Percentiles rank a stretch among this genome's conserved stretches.
Evolutionary conservation across 2,113 vertebrate species (phyloP).

Genomic region (Thomomys bottae): DNA sequence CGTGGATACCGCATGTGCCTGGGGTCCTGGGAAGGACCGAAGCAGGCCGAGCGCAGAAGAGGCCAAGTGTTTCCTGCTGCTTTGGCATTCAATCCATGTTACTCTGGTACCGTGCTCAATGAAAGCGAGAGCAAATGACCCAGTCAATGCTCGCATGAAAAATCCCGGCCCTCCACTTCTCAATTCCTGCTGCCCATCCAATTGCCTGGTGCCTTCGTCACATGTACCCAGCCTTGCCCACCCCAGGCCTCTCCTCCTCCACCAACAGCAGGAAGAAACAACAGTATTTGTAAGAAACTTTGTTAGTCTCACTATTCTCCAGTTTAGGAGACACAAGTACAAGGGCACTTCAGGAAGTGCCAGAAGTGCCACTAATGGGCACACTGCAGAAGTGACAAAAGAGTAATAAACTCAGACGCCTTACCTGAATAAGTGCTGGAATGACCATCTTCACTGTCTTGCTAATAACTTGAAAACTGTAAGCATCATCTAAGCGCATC

Average conservation of each 20-base stretch:
- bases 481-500: constrained; percentile 95
- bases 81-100: background rate
- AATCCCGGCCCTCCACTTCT: background rate
- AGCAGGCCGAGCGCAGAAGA: background rate
- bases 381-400: background rate
- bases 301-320: background rate
- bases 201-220: background rate
- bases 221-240: too few relatives aligned
- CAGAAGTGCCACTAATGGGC: background rate
- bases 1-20: background rate
- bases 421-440: constrained; percentile 95
- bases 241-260: background rate
- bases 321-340: background rate
- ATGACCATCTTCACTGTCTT: constrained; percentile 96
- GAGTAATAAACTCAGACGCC: background rate
- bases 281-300: background rate
- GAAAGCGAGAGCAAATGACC: background rate
- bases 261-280: background rate
- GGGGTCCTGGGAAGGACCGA: rapidly evolving
- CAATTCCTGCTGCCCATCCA: too few relatives aligned
- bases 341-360: background rate
- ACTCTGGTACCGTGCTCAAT: background rate
- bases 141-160: background rate
- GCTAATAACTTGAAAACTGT: constrained; percentile 98
- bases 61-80: background rate